Evolutionary conservation across 1,140 invertebrate species (phyloP).

Genomic region (Limonius californicus): DNA sequence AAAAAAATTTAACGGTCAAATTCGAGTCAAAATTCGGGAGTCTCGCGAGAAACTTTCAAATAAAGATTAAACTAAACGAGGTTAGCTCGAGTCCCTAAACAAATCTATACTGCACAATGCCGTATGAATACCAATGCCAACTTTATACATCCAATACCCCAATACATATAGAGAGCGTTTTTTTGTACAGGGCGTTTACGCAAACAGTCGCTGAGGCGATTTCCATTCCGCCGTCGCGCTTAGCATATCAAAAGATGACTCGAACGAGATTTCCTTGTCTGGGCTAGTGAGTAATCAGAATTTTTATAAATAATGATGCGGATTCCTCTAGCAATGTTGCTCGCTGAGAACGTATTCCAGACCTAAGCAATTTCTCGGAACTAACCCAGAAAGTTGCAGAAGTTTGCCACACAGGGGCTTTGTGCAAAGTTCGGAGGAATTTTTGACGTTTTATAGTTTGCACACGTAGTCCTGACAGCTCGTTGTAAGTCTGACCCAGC

Average conservation of each 20-base stretch:
- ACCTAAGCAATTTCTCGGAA: no score
- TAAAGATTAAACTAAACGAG: neutral
- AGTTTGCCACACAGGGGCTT: no score
- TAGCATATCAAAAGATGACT: neutral
- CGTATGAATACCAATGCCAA: neutral
- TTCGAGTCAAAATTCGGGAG: neutral
- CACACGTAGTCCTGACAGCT: no score
- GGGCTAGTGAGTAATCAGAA: no score
- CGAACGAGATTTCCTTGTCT: no score
- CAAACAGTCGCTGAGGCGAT: slow-evolving; percentile 1
- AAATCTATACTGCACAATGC: neutral
- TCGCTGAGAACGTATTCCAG: no score
- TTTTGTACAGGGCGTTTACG: neutral
- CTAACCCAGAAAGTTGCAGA: no score
- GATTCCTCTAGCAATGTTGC: no score
- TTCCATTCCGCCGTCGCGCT: neutral
- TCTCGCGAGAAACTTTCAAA: neutral
- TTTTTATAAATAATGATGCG: no score
- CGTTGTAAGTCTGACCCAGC: no score
- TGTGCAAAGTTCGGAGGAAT: no score
- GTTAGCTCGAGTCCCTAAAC: neutral
- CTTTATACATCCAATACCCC: neutral
- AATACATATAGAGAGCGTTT: neutral
- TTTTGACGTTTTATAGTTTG: no score
- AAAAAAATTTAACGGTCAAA: neutral